Base-by-base conservation (phyloP, 1,140 invertebrate genomes). In the Orius insidiosus region DNA sequence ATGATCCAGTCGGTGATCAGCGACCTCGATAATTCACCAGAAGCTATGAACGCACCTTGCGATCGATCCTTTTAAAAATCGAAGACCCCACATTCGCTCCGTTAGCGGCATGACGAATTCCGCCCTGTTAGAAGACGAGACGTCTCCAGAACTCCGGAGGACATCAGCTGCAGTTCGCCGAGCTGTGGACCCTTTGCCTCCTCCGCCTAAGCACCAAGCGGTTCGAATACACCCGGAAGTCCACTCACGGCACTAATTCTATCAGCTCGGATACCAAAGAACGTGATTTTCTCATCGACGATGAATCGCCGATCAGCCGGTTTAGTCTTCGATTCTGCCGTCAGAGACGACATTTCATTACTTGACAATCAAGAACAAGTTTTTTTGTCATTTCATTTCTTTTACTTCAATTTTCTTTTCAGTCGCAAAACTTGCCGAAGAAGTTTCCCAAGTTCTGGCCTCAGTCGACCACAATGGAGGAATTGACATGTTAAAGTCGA, bases 271-370 rank as follows among this genome's bases (percentile, higher is more conserved):
- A 71, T 4, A 71, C 76, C 48, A 74, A 75, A 38, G 76, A 77
- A 34, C 68, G 78, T 46, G 74, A 77, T 56, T 80, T 75, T 63
- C 72, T 84, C 35, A 83, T 85, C 50, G 86, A 90, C 56, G 86
- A 90, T 55, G 86, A 90, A 89, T 89, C 39, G 81, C 81, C 8
- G 86, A 90, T 63, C 86, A 90, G 58, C 86, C 7, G 84, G 76
- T 0, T 61, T 90, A 41, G 68, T 83, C 2, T 85, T 86, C 57
- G 72, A 30, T 9, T 35, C 32, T 15, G 46, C 24, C 24, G 24
- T 32, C 9, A 32, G 39, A 31, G 46, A 32, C 10, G 46, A 40
- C n/a, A 31, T 32, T 35, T 31, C 38, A 14, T 31, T 48, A 9
- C 38, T n/a, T 18, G 46, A 48, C 39, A 40, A 30, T 33, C 46